Percentiles rank a stretch among this genome's conserved stretches.
phyloP scores from a whole-genome alignment of 2,888 invertebrate genomes.

The Megaustenia siamemsis region DNA sequence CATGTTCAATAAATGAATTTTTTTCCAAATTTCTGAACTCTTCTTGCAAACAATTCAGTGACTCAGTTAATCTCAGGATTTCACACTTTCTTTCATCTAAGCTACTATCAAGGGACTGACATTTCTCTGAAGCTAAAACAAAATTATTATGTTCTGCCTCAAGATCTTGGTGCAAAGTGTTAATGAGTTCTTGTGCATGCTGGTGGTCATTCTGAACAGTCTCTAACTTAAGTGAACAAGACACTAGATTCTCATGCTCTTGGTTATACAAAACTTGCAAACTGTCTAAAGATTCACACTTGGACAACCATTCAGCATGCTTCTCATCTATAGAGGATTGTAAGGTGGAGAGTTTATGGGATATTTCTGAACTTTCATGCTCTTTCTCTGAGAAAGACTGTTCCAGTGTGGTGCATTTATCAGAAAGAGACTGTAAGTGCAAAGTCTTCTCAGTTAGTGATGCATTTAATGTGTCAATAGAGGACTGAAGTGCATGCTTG shows the following conservation, averaged over 20 bases:
- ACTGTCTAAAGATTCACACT: constrained; percentile 49
- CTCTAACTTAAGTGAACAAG: constrained; percentile 11
- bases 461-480: constrained; percentile 51
- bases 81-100: constrained; percentile 23
- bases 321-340: constrained; percentile 52
- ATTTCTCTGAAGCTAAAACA: constrained; percentile 2
- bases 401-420: constrained; percentile 53
- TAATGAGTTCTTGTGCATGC: constrained; percentile 29
- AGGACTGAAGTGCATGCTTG: constrained; percentile 52
- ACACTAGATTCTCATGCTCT: constrained; percentile 45
- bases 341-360: constrained; percentile 32
- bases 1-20: neutral
- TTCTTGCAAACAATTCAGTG: constrained; percentile 13
- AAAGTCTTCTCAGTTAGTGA: constrained; percentile 53
- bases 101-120: constrained; percentile 31
- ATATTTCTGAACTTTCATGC: constrained; percentile 39
- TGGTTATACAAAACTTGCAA: constrained; percentile 46
- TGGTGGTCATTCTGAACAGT: constrained; percentile 15
- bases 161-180: constrained; percentile 20
- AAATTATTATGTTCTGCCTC: constrained; percentile 27
- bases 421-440: constrained; percentile 55
- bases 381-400: constrained; percentile 46
- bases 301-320: constrained; percentile 52
- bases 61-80: constrained; percentile 30
- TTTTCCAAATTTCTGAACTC: constrained; percentile 4